Base-by-base conservation (phyloP, 2,888 invertebrate species). In the Oxystoma pomonae region DNA sequence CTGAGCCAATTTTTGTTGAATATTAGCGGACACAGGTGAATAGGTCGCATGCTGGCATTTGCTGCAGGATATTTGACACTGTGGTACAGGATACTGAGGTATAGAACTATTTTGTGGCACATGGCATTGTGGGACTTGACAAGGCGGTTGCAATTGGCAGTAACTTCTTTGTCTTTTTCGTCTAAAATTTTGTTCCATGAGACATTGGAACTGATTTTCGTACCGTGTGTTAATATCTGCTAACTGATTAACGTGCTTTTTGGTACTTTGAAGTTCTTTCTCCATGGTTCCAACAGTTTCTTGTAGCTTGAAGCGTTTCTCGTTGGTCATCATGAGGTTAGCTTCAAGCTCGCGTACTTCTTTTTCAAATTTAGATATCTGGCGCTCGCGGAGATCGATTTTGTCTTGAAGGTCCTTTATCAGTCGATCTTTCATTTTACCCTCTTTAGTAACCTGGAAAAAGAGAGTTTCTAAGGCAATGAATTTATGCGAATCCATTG, bases 271-370 rank as follows among this genome's bases (percentile, higher is more conserved):
- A 21, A 79, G 68, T 60, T 79, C 77, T 61, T 76, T 76, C 64
- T 79, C 78, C 78, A 78, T 76, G 9, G 67, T 65, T 9, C 76
- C 74, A 2, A 79, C 71, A 9, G 76, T 75, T 57, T 78, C 77
- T 67, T 78, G 78, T 18, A 79, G 68, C 60, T 77, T 77, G 68
- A 73, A 78, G 2, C 77, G 73, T 66, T 77, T 78, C 61, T 77
- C 77, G 63, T 79, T 79, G 1, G 77, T 75, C 55, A 73, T 65
- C 20, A 73, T 67, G 22, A 79, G 64, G 51, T 73, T 74, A 12
- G 68, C 69, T 60, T 78, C 77, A 59, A 78, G 65, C 53, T 78
- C 70, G 20, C 69, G 67, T 1, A 77, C 69, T 63, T 74, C 76
- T 62, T 75, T 75, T 61, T 77, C 76, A 58, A 76, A 55, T 57